Base-by-base conservation (phyloP, 2,113 vertebrate genomes). In the Menura novaehollandiae region DNA sequence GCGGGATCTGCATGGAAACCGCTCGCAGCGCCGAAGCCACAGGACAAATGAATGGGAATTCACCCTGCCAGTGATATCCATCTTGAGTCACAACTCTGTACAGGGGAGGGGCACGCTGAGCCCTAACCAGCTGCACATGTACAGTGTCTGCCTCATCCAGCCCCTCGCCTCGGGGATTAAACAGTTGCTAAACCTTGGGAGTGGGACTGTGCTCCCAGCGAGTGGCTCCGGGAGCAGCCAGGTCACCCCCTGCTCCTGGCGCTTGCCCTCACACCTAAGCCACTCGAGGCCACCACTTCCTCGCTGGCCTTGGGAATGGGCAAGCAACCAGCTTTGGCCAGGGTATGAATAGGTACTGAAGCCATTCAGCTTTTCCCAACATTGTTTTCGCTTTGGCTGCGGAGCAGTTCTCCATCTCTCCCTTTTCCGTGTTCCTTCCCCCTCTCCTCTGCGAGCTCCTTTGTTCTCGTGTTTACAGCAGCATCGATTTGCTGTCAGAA, bases 401-500 rank as follows among this genome's bases (percentile, higher is more conserved):
- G 0, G 26, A 92, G 92, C 89, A 28, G 77, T 58, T 69, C 91
- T 82, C 69, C 95, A 95, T 95, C 85, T 88, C 91, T 93, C 91
- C 82, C 55, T 93, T 87, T 88, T 15, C 91, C 90, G 69, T 37
- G 63, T 67, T 96, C 92, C 93, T 97, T 97, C 94, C 95, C 92
- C 89, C 71, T 94, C 95, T 97, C 63, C 75, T 90, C 80, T 22
- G 75, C 23, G 4, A 83, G 88, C 81, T 95, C 95, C 96, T 97
- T 97, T 97, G 96, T 97, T 97, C 96, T 93, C 28, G 0, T 94
- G 89, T 96, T 96, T 96, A 89, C 95, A 92, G 96, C 82, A 39
- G 91, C 95, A 97, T 97, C 59, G 92, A 97, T 97, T 97, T 96
- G 74, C 94, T 97, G 95, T 97, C 96, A 96, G 93, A 69, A 58